phyloP scores from a whole-genome alignment of 1,140 invertebrate genomes.

The Macrobrachium nipponense region DNA sequence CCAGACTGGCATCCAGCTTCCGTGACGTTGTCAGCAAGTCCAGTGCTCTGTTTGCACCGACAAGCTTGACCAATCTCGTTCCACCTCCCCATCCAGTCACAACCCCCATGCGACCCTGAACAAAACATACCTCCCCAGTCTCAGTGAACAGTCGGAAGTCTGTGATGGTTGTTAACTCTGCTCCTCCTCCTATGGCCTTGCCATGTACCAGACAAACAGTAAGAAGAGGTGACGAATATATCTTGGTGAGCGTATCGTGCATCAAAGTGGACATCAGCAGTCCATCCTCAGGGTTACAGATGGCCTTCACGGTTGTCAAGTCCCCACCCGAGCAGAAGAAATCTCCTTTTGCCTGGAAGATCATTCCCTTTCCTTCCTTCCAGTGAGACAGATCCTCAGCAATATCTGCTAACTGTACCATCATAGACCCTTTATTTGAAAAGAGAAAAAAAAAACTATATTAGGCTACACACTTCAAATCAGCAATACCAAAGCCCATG shows the following conservation, averaged over 20 bases:
- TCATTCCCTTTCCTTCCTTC: conserved; percentile 73
- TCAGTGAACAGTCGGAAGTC: conserved; percentile 73
- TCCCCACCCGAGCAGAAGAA: conserved; percentile 76
- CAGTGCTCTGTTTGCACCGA: conserved; percentile 70
- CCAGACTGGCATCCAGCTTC: conserved; percentile 68
- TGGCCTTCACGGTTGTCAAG: conserved; percentile 70
- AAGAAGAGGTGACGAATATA: conserved; percentile 72
- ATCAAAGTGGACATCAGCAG: conserved; percentile 72
- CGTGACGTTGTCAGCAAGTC: conserved; percentile 69
- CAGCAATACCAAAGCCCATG: no score
- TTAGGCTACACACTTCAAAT: no score
- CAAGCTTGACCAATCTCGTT: conserved; percentile 69
- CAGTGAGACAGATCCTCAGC: conserved; percentile 70
- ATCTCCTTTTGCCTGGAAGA: conserved; percentile 70
- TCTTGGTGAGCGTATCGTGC: conserved; percentile 70
- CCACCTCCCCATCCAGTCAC: conserved; percentile 74
- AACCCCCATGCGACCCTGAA: conserved; percentile 75
- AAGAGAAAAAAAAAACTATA: no score
- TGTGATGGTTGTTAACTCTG: conserved; percentile 73
- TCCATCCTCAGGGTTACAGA: conserved; percentile 68
- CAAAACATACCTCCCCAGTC: conserved; percentile 71
- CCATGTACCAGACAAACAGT: conserved; percentile 73
- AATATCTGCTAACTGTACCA: conserved; percentile 72
- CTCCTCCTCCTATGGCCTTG: conserved; percentile 74
- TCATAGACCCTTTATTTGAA: conserved; percentile 72